phyloP scores from a whole-genome alignment of 2,113 vertebrate genomes.

The Serinus canaria region DNA sequence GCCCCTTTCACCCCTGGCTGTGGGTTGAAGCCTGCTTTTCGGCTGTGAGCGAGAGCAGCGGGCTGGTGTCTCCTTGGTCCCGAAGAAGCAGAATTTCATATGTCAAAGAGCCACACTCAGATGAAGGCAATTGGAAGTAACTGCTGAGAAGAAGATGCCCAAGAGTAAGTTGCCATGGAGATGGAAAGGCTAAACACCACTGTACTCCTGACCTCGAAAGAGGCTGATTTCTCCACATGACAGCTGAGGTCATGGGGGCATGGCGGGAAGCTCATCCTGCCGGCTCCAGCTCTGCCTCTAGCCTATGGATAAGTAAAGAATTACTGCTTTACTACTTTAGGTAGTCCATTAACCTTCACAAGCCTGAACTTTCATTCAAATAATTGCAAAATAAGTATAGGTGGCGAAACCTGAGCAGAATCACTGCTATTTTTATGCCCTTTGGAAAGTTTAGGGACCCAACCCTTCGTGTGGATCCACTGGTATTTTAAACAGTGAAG shows the following conservation, averaged over 20 bases:
- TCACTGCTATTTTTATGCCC: constrained; percentile 38
- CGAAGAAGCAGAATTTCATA: constrained; percentile 24
- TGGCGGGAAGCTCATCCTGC: not conserved
- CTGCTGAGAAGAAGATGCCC: constrained; percentile 58
- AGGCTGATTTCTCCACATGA: constrained; percentile 63
- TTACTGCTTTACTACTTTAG: constrained; percentile 54
- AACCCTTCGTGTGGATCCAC: not conserved
- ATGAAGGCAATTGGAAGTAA: constrained; percentile 58
- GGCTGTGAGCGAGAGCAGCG: not conserved
- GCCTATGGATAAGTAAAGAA: constrained; percentile 47
- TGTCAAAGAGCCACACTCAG: constrained; percentile 56
- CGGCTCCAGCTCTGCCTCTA: not conserved
- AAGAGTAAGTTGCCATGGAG: constrained; percentile 71
- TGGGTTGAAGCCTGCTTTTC: not conserved
- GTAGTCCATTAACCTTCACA: constrained; percentile 74
- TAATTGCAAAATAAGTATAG: constrained; percentile 64
- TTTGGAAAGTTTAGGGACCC: constrained; percentile 45
- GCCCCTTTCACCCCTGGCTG: not conserved
- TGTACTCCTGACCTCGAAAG: constrained; percentile 5
- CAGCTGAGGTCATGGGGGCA: constrained; percentile 34
- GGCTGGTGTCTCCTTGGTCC: not conserved
- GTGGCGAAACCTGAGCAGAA: constrained; percentile 43
- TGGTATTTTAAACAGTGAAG: not conserved
- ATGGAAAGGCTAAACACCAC: constrained; percentile 63
- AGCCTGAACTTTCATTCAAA: constrained; percentile 63